Evolutionary conservation across 2,888 invertebrate genomes (phyloP).

Genomic region (Baronia brevicornis): DNA sequence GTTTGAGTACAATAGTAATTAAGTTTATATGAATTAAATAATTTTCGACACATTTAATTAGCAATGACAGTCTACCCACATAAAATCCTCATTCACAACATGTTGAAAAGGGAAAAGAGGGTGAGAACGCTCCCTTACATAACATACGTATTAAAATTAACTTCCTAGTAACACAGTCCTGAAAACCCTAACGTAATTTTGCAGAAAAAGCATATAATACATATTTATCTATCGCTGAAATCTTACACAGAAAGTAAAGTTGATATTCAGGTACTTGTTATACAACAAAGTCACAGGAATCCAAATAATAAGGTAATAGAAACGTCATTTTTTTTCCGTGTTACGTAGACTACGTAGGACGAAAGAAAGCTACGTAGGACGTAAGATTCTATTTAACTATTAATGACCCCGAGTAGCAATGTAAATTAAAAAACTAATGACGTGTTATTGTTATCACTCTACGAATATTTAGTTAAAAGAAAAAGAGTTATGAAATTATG

Average conservation of each 20-base stretch:
- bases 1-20: constrained; percentile 5
- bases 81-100: constrained; percentile 48
- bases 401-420: no score
- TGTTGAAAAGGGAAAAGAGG: constrained; percentile 71
- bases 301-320: constrained; percentile 3
- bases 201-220: constrained; percentile 19
- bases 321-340: constrained; percentile 16
- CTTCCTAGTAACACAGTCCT: constrained; percentile 68
- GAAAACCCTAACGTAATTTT: constrained; percentile 39
- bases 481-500: no score
- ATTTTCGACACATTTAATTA: constrained; percentile 4
- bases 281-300: constrained; percentile 27
- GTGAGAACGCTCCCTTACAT: constrained; percentile 39
- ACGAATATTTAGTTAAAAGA: no score
- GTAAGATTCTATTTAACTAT: no score
- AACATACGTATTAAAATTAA: constrained; percentile 45
- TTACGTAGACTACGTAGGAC: constrained; percentile 2
- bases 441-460: no score
- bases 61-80: constrained; percentile 14
- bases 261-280: constrained; percentile 48
- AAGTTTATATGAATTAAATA: constrained; percentile 9
- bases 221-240: constrained; percentile 11
- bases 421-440: no score
- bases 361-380: no score
- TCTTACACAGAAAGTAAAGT: constrained; percentile 15